A percentile compares a stretch with the other conserved stretches of the same genome.
phyloP scores from a whole-genome alignment of 2,888 invertebrate genomes.

The Phorcus lineatus region DNA sequence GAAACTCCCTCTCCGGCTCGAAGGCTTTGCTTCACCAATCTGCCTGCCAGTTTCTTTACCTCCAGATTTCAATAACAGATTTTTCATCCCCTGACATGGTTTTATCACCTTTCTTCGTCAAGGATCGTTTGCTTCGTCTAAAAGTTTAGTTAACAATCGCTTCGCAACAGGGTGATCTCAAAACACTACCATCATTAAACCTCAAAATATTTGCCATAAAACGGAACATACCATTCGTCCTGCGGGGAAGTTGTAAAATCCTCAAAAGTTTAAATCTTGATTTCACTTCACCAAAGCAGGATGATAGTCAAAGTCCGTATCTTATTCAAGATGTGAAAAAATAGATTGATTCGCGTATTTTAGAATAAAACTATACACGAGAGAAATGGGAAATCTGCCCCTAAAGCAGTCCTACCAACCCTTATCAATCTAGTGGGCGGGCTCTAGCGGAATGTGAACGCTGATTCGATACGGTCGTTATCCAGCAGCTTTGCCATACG shows the following conservation, averaged over 20 bases:
- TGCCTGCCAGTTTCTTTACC: background rate
- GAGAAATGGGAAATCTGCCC: no score
- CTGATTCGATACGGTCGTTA: background rate
- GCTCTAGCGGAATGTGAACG: background rate
- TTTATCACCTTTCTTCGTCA: conserved; percentile 14
- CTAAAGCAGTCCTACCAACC: background rate
- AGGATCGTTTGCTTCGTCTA: conserved; percentile 14
- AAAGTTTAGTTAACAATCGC: conserved; percentile 7
- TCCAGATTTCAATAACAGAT: conserved; percentile 17
- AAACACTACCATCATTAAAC: conserved; percentile 1
- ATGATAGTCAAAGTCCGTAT: no score
- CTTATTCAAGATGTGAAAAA: no score
- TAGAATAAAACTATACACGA: no score
- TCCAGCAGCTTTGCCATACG: background rate
- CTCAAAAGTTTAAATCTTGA: no score
- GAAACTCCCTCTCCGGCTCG: background rate
- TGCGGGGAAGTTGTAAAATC: no score
- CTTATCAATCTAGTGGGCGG: background rate
- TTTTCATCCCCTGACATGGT: background rate
- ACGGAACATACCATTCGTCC: background rate
- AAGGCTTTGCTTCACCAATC: background rate
- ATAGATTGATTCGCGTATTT: no score
- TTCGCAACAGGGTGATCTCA: background rate
- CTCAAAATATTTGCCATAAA: conserved; percentile 12
- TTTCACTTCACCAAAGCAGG: no score